Base-by-base conservation (phyloP, 2,797 vertebrate species). In the Tarsius wallacei region DNA sequence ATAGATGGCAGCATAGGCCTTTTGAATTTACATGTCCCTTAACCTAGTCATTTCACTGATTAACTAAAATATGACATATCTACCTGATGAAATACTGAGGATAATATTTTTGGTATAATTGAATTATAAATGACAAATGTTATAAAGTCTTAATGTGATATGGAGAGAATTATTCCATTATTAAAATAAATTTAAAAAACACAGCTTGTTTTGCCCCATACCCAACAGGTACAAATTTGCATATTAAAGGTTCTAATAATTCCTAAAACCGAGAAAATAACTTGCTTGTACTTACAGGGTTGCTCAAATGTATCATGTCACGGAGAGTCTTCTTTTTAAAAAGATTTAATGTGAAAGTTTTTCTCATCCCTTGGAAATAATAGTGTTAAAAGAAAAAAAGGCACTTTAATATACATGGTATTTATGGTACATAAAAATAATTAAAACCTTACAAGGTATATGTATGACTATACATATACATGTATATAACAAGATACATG, bases 361-460 rank as follows among this genome's bases (percentile, higher is more conserved):
- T 92, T 90, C 63, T 91, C 13, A 85, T 42, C 76, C 17, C 1
- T 59, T 84, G 61, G 19, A 90, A 82, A 16, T 64, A 86, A 33
- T 93, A 51, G 13, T 91, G 61, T 14, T 47, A 15, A 71, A 89
- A 77, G 11, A 36, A 71, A 83, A 78, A n/a, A 24, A 61, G 78
- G 15, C 12, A 21, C 15, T 78, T 87, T 26, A 28, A 42, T 51
- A 8, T 63, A 49, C 64, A 12, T 73, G 19, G 21, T 36, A 5
- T 64, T 86, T 53, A 31, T 59, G 82, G 81, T 77, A 10, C n/a
- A 11, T 91, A 82, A 92, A 91, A 77, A 85, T 90, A 74, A 94
- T 53, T 66, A 77, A 85, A 91, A 51, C 66, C 33, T 71, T 28
- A 57, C 28, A 77, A 21, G 7, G 19, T 5, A n/a, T n/a, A 0